Evolutionary conservation across 2,113 vertebrate species (phyloP), one percentile per base, ranked within the genome.

Genomic region (Ammospiza nelsoni): DNA sequence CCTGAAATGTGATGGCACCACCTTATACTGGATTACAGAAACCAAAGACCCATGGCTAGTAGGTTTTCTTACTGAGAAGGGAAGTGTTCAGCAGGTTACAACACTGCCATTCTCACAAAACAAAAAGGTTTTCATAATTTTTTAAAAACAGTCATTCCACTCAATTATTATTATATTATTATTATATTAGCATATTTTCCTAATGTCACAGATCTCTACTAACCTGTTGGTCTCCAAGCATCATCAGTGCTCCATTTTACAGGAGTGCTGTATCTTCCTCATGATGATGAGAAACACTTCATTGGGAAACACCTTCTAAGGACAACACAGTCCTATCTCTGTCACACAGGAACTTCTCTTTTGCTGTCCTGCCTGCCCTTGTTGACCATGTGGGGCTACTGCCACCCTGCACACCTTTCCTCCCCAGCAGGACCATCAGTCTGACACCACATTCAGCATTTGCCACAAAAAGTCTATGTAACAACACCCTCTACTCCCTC

Each of bases 91-190:
- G 23, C 48, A 82, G 21, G 44, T 77, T 66, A 80, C 17, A 76
- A 24, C 18, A 67, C 23, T 33, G 19, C 37, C 49, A 9, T 62
- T 86, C 52, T 81, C 79, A 67, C 35, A 79, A 90, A 86, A 35
- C 20, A 58, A 62, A 51, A 2, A 58, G 1, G 21, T 9, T 77
- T 87, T 80, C 15, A 54, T 12, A 0, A 1, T 7, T 44, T 7
- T 58, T 23, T 20, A 2, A 6, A 58, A 88, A 41, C 5, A 65
- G 39, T 11, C 48, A 11, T 75, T 87, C 41, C 25, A 54, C 29
- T 67, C 43, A 48, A 78, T 65, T 35, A 74, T 46, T 35, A 35
- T 35, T 35, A 35, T 35, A 35, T 35, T 35, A 35, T 35, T 35
- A 35, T 35, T 35, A 35, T 35, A 35, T 35, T 35, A 88, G 49